Conservation (phyloP, 2,888 invertebrate genomes). For the Pherbina coryleti region DNA sequence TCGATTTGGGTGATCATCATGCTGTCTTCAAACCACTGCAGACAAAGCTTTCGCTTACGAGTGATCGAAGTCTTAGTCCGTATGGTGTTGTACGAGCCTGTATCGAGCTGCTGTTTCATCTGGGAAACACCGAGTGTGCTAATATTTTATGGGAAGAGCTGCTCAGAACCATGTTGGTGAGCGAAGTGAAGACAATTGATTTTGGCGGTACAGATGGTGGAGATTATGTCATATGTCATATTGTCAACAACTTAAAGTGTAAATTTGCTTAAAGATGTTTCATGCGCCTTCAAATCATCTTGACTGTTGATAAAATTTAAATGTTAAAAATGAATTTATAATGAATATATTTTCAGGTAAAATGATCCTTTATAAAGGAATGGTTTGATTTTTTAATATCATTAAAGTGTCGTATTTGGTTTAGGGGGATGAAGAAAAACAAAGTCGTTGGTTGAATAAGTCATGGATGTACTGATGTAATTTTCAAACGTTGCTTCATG, state of each 20-base stretch:
- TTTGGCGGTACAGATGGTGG: slow-evolving; percentile 55
- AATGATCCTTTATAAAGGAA: too few relatives aligned
- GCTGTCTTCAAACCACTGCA: slow-evolving; percentile 64
- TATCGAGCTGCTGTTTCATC: slow-evolving; percentile 52
- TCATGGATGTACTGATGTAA: too few relatives aligned
- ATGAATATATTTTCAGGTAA: too few relatives aligned
- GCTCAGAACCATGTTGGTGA: slow-evolving; percentile 52
- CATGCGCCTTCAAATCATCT: too few relatives aligned
- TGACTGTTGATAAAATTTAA: too few relatives aligned
- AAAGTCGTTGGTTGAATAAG: too few relatives aligned
- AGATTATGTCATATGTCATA: slow-evolving; percentile 55
- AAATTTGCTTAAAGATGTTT: neutral
- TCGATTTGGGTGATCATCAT: slow-evolving; percentile 56
- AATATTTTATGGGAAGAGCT: slow-evolving; percentile 50
- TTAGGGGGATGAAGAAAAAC: too few relatives aligned
- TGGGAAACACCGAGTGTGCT: slow-evolving; percentile 51
- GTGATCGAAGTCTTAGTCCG: slow-evolving; percentile 53
- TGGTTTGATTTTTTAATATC: too few relatives aligned
- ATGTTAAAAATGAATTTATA: too few relatives aligned
- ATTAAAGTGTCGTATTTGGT: too few relatives aligned
- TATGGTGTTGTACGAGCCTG: slow-evolving; percentile 57
- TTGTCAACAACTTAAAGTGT: slow-evolving; percentile 53
- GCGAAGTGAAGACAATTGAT: slow-evolving; percentile 53
- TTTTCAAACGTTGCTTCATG: too few relatives aligned
- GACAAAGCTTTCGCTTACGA: slow-evolving; percentile 58